Percentiles rank a stretch among this genome's conserved stretches.
Evolutionary conservation across 2,888 invertebrate genomes (phyloP).

Genomic region (Euzophera pinguis): DNA sequence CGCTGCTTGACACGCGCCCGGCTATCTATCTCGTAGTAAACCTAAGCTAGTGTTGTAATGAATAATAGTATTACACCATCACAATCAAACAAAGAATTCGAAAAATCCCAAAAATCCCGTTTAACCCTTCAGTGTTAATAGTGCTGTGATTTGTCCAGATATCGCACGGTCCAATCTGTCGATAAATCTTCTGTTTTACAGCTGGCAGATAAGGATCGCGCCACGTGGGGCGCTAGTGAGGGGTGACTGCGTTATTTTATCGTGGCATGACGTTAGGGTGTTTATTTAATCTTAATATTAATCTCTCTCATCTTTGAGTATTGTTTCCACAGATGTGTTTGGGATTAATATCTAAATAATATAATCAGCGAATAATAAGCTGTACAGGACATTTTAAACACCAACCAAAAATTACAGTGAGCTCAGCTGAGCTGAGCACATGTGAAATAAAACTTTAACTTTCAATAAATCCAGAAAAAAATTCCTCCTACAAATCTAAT

Average conservation of each 20-base stretch:
- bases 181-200: constrained; percentile 79
- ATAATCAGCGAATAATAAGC: no score
- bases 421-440: no score
- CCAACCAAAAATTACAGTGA: no score
- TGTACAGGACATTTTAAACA: no score
- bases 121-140: constrained; percentile 49
- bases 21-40: no score
- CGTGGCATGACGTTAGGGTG: background rate
- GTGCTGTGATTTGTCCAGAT: constrained; percentile 71
- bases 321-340: no score
- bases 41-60: no score
- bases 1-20: no score
- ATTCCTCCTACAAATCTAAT: no score
- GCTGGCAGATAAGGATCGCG: constrained; percentile 73
- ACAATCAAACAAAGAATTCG: constrained; percentile 6
- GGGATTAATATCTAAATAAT: no score
- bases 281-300: background rate
- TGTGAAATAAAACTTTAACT: no score
- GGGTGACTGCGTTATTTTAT: constrained; percentile 21
- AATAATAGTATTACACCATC: background rate
- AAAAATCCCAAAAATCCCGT: background rate
- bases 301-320: background rate
- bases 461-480: no score
- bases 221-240: constrained; percentile 72
- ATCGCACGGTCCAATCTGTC: constrained; percentile 67